Evolutionary conservation across 2,113 vertebrate species (phyloP).

Genomic region (Octodon degus): DNA sequence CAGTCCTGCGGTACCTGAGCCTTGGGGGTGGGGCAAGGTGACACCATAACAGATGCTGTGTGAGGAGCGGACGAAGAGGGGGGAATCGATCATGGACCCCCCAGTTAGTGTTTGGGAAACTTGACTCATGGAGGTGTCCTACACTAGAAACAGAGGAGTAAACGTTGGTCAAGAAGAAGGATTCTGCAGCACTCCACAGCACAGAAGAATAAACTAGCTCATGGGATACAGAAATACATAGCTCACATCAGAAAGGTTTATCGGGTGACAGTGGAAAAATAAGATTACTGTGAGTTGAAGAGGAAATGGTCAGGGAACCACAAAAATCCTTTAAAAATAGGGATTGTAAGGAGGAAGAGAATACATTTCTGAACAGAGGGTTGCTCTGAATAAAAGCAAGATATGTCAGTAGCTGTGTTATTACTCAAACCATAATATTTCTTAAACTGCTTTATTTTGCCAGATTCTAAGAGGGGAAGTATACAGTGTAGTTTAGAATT

Average conservation of each 20-base stretch:
- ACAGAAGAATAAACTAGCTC: background rate
- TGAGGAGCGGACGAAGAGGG: background rate
- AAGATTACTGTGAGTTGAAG: background rate
- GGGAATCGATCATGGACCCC: background rate
- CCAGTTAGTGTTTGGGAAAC: background rate
- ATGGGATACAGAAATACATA: background rate
- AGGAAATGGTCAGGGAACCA: background rate
- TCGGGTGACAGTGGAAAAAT: too few species aligned
- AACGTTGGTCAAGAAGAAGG: background rate
- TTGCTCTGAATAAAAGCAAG: background rate
- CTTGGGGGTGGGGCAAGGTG: background rate
- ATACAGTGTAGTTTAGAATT: background rate
- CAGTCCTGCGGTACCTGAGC: background rate
- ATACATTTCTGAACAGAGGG: background rate
- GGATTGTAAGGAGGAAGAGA: background rate
- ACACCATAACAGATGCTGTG: background rate
- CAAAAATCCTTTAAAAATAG: conserved; percentile 25
- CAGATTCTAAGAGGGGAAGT: background rate
- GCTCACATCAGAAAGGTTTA: background rate
- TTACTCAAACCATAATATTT: background rate
- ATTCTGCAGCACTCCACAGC: background rate
- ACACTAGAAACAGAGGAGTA: background rate
- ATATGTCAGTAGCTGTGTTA: background rate
- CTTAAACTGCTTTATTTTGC: background rate
- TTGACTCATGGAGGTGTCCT: background rate